Evolutionary conservation across 53 echinoderm and acorn worm species (phyloP), one percentile per base, ranked within the genome.

Genomic region (Zoroaster sp.): DNA sequence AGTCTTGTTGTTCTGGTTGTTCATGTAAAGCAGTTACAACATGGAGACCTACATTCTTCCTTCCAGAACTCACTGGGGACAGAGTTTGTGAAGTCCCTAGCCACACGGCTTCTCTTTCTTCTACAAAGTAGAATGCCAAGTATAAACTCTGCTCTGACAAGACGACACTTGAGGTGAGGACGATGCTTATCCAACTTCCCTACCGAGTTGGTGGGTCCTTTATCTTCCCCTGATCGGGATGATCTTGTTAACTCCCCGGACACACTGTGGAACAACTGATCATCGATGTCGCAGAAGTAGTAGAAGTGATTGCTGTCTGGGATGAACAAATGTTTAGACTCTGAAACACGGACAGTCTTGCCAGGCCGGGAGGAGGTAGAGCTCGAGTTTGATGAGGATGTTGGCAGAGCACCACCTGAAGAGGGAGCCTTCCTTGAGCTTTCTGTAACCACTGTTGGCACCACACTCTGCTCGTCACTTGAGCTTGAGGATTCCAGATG

Each of bases 251-350:
- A 86, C 11, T 76, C 43, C 40, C 76, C 68, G 14, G 69, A 69
- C 41, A 85, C 8, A 11, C 88, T 83, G 40, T 83, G 39, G 32
- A 88, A 68, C 20, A 80, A 71, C 42, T 75, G 83, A 38, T 88
- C 88, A 17, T 92, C 92, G 18, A 92, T 66, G 38, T 92, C 92
- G 20, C 74, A 47, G 54, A 92, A 92, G 40, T 81, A 88, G 54
- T 92, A 88, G 73, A 88, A 88, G 80, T 88, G 92, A 15, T 40
- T 40, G 14, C 33, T 41, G 75, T 89, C 89, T 5, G 67, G 30
- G n/a, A 28, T 11, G 34, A 81, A 81, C 37, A 59, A 37, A 30
- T 81, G 81, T 41, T 40, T 39, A 1, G 81, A 81, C 68, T 77
- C 45, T n/a, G 70, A 15, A 37, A 35, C 23, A 38, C 44, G n/a